Evolutionary conservation across 1,140 invertebrate genomes (phyloP).

Genomic region (Oedothorax gibbosus): DNA sequence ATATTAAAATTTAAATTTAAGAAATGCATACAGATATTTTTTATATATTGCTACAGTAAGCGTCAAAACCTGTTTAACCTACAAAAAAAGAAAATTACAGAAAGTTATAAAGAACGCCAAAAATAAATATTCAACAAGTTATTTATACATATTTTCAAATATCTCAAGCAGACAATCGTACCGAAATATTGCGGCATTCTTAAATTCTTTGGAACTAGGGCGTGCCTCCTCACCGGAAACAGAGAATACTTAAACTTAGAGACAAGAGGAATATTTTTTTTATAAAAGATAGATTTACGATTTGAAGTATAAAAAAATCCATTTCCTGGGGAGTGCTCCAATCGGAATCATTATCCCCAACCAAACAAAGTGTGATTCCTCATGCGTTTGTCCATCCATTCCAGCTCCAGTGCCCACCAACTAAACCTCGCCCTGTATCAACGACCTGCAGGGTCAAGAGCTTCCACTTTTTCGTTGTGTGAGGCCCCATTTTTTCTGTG

Average conservation of each 20-base stretch:
- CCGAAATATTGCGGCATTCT: too few relatives aligned
- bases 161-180: too few relatives aligned
- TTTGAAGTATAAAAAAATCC: not conserved
- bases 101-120: too few relatives aligned
- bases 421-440: conserved; percentile 3
- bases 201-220: not conserved
- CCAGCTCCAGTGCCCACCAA: conserved; percentile 1
- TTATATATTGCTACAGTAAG: too few relatives aligned
- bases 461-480: conserved; percentile 21
- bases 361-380: conserved; percentile 38
- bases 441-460: conserved; percentile 15
- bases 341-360: conserved; percentile 3
- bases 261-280: not conserved
- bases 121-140: too few relatives aligned
- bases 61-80: too few relatives aligned
- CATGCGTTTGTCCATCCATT: conserved; percentile 18
- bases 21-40: too few relatives aligned
- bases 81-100: too few relatives aligned
- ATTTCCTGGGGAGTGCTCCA: not conserved
- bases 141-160: too few relatives aligned
- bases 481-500: not conserved
- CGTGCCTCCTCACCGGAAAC: conserved; percentile 8
- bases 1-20: too few relatives aligned
- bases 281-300: not conserved
- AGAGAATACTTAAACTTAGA: conserved; percentile 1